Percentiles rank a stretch among this genome's conserved stretches.
These are phyloP conservation scores for Pantelozetes paolii DNA, from an alignment of 2,888 invertebrate species.

Conservation along the genomic window DNA sequence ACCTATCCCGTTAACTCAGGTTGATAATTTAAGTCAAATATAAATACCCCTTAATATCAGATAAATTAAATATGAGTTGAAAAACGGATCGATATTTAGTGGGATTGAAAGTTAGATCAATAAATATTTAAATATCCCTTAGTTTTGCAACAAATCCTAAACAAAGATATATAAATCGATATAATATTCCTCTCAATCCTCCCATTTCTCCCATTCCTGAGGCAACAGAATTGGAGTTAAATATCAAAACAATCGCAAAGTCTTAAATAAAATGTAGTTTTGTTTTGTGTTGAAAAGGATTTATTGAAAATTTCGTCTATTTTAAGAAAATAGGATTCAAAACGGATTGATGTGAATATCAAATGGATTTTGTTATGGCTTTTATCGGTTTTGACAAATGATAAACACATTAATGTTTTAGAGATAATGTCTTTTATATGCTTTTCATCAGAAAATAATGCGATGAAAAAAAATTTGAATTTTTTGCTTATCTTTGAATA, in stretches of 20 bases:
- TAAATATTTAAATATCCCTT: no score
- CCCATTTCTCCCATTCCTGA: not conserved
- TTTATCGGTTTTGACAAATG: not conserved
- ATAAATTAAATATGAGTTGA: no score
- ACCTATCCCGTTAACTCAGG: no score
- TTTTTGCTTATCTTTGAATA: not conserved
- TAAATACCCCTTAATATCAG: no score
- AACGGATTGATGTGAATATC: constrained; percentile 27
- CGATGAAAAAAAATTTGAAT: constrained; percentile 11
- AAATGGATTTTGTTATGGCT: constrained; percentile 6
- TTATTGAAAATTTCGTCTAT: constrained; percentile 20
- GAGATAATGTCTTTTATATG: constrained; percentile 12
- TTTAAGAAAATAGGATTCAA: constrained; percentile 29
- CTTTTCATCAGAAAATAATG: not conserved
- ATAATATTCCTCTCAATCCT: constrained; percentile 6
- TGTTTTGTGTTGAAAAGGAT: constrained; percentile 23
- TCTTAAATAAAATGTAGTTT: constrained; percentile 9
- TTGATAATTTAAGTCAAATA: no score
- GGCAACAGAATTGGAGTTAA: constrained; percentile 7
- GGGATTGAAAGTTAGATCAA: no score
- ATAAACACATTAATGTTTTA: constrained; percentile 13
- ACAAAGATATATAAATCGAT: no score
- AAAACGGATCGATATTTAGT: no score
- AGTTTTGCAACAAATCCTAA: no score
- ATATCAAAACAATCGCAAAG: constrained; percentile 22